Base-by-base conservation (phyloP, 1,140 invertebrate species). In the Pseudomyrmex cubaensis region DNA sequence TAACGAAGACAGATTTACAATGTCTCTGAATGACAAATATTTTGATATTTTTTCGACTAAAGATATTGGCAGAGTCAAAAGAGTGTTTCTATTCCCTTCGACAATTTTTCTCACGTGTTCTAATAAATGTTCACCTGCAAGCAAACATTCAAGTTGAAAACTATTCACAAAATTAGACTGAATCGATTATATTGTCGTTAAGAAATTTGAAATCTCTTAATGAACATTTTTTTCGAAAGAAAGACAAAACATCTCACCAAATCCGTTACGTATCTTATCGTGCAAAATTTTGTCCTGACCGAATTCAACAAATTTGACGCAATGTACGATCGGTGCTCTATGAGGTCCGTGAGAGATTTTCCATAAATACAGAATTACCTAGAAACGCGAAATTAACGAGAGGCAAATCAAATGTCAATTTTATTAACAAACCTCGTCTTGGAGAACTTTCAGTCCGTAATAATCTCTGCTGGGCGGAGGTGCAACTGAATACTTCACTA, bases 391-490 rank as follows among this genome's bases (percentile, higher is more conserved):
- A 25, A 85, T 62, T 46, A 63, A 63, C 74, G 48, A 35, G 25
- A 77, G 64, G 20, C 1, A 10, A 15, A 46, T 70, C 2, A 35
- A 13, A 61, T n/a, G 15, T 80, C 57, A 57, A 76, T 54, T 82
- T 80, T n/a, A 66, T 77, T n/a, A 35, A 20, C 22, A 35, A 5
- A 93, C 92, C 87, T 93, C 77, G 46, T 91, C 78, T 17, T 75
- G 15, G 44, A 90, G 50, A 70, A 93, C 76, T 82, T 84, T 92
- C 1, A 93, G 82, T 9, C 92, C 94, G 86, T 94, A 94, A 77
- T 95, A 95, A 87, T 95, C 94, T 86, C 94, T 91, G 70, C 92
- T 94, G 5, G 94, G 94, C 13, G 93, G 89, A 77, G 91, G 91
- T 70, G 94, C 94, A 59, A 94, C 85, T 54, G 92, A 89, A 92